Base-by-base conservation (phyloP, 2,113 vertebrate genomes). In the Erpornis zantholeuca region DNA sequence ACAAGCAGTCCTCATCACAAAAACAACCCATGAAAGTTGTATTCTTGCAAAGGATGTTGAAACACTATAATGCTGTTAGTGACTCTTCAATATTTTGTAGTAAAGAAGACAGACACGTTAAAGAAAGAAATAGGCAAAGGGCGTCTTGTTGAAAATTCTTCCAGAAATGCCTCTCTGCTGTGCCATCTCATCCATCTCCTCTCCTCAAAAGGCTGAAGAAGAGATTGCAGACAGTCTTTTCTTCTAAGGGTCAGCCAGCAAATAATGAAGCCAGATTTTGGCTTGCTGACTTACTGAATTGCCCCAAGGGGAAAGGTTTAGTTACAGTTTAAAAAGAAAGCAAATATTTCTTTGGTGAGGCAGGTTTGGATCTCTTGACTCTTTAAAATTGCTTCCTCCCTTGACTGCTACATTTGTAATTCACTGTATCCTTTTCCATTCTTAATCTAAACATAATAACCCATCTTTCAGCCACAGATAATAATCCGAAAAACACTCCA, bases 351-450 rank as follows among this genome's bases (percentile, higher is more conserved):
- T 94, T 92, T 75, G 60, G 65, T 95, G 95, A 94, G 72, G 61
- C 80, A 86, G 52, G 69, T 84, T 95, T 92, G 95, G 91, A 96
- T 92, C 60, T 88, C 82, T 68, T 53, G 71, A 90, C 71, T 90
- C 54, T 91, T 53, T 73, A 86, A 96, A 96, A 96, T 96, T 93
- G 52, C 90, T 96, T 96, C 82, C 85, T 97, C 92, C 82, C 56
- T 86, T 64, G 60, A 83, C 90, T 86, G 76, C 64, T 65, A 86
- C 70, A 87, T 95, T 95, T 95, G 93, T 90, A 94, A 96, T 94
- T 96, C 94, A 56, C 71, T 82, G 79, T 96, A 96, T 95, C 76
- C 68, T 52, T 49, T 97, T 96, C 76, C 90, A 90, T 88, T 70
- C 56, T 63, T 96, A 91, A 93, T 92, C 70, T 88, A 95, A 93